Base-by-base conservation (phyloP, 2,797 vertebrate genomes). In the Parauchenoglanis ngamensis region DNA sequence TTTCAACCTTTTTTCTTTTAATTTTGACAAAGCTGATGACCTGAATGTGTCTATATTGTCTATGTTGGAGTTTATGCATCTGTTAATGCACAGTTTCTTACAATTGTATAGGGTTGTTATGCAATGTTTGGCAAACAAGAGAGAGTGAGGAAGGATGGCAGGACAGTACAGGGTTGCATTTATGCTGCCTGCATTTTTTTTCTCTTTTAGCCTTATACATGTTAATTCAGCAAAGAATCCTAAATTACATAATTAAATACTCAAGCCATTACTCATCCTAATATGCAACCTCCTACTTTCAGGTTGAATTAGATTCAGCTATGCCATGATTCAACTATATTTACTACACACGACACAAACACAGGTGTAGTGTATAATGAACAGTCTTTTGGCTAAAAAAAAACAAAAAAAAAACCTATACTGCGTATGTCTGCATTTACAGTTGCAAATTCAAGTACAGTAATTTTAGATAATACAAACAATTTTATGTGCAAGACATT, bases 1-100 rank as follows among this genome's bases (percentile, higher is more conserved):
- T 40, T 40, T 1, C 40, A 40, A 40, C 40, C 40, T 40, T 44
- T 46, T 40, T 63, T 63, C 2, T 63, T 87, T 72, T 88, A 87
- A 85, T 90, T 84, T 89, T 86, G 88, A 90, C 88, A 89, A 78
- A 31, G 40, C 10, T 83, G 54, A 49, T 89, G 85, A 88, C 85
- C 85, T 68, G 46, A 83, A 15, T 85, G 63, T 85, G 25, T 65
- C 54, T 49, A 40, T 59, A 8, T 40, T 40, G 35, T 40, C 35
- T 40, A 40, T 40, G 46, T 68, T 46, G 28, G n/a, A 25, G 75
- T 40, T 76, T 54, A 56, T 82, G 52, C 56, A n/a, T 61, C 28
- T 46, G 23, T 59, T 10, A 31, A n/a, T 87, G 70, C 44, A 2
- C 13, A 17, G 76, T 85, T 59, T 85, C 49, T 78, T 87, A 68